Evolutionary conservation across 2,113 vertebrate genomes (phyloP).

Genomic region (Lagopus leucura): DNA sequence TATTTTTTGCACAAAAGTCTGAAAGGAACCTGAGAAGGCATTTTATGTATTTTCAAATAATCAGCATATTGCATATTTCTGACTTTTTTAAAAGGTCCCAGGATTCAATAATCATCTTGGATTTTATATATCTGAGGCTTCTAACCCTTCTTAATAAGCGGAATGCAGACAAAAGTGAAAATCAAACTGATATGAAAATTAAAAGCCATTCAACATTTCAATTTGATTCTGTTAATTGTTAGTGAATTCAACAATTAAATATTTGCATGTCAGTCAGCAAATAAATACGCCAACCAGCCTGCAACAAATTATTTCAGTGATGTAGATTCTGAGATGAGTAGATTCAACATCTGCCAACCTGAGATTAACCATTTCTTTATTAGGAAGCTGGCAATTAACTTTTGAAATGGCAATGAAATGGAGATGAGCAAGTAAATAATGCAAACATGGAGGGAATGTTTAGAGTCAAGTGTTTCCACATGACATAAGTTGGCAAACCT

Average conservation of each 20-base stretch:
- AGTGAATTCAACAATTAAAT: constrained; percentile 38
- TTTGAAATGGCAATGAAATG: not conserved
- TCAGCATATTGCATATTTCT: accelerated
- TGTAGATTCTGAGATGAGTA: not conserved
- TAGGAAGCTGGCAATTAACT: constrained; percentile 33
- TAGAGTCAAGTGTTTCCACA: not conserved
- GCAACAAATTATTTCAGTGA: not conserved
- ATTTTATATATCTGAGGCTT: not conserved
- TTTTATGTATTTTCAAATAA: not conserved
- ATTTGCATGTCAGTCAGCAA: constrained; percentile 34
- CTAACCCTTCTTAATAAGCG: not conserved
- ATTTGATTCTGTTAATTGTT: not conserved
- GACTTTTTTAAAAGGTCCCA: not conserved
- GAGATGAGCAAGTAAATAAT: constrained; percentile 26
- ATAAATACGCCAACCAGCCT: not conserved
- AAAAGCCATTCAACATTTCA: not conserved
- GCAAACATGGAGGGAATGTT: not conserved
- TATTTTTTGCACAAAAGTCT: not conserved
- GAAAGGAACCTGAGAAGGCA: not conserved
- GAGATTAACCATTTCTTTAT: constrained; percentile 43
- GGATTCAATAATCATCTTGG: not conserved
- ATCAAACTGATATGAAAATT: constrained; percentile 7
- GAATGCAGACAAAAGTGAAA: not conserved
- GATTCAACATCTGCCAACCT: constrained; percentile 22
- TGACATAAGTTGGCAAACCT: not conserved